Evolutionary conservation across 2,888 invertebrate species (phyloP).

Genomic region (Pantelozetes paolii): DNA sequence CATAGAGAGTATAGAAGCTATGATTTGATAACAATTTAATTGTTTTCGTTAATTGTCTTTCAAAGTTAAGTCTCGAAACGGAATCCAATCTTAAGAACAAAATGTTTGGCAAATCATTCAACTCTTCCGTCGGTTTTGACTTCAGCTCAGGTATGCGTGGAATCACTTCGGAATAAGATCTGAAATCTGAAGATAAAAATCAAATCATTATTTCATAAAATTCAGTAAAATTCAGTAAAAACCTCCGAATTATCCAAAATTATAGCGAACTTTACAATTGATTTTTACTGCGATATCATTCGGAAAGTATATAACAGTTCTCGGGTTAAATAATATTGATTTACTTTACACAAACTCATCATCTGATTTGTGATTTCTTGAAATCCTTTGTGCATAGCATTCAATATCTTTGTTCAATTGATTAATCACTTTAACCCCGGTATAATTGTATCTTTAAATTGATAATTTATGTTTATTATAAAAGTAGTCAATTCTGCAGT

Average conservation of each 20-base stretch:
- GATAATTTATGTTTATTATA: not conserved
- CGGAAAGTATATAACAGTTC: no score
- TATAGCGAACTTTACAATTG: no score
- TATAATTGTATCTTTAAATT: not conserved
- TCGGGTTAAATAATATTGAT: no score
- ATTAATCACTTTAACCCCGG: not conserved
- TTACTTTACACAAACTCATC: no score
- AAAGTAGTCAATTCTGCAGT: no score
- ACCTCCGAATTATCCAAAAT: no score
- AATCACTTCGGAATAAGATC: not conserved
- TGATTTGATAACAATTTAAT: slow-evolving; percentile 60
- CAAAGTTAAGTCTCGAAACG: slow-evolving; percentile 72
- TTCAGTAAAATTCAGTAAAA: no score
- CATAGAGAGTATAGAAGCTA: slow-evolving; percentile 67
- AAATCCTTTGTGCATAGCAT: not conserved
- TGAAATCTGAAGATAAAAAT: no score
- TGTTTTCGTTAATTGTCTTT: slow-evolving; percentile 70
- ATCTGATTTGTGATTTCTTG: not conserved
- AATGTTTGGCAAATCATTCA: slow-evolving; percentile 60
- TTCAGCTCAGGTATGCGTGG: not conserved
- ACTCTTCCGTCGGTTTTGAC: not conserved
- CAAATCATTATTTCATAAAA: no score
- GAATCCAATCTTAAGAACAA: slow-evolving; percentile 78
- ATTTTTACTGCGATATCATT: not conserved
- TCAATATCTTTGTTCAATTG: not conserved